phyloP scores from a whole-genome alignment of 1,140 invertebrate species.

The Magallana gigas region DNA sequence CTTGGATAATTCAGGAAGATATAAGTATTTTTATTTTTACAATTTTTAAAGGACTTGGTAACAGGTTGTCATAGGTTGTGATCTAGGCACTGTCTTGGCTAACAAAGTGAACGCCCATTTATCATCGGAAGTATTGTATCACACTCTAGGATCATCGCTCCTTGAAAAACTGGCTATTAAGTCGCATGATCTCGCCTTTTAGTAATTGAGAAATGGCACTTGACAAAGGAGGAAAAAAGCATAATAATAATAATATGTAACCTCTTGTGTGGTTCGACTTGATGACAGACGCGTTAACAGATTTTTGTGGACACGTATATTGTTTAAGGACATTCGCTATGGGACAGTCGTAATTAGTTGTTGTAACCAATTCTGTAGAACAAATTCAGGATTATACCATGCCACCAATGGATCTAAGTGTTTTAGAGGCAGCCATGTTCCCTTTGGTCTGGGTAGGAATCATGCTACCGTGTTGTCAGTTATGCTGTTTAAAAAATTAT shows the following conservation, averaged over 20 bases:
- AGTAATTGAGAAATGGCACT: slow-evolving; percentile 35
- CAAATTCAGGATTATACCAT: not conserved
- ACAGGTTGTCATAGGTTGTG: not conserved
- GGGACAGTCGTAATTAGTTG: not conserved
- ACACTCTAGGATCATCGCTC: slow-evolving; percentile 22
- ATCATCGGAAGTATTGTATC: slow-evolving; percentile 37
- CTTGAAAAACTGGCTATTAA: slow-evolving; percentile 28
- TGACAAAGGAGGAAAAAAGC: slow-evolving; percentile 15
- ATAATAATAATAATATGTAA: slow-evolving; percentile 6
- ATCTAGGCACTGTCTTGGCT: not conserved
- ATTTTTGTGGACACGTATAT: slow-evolving; percentile 26
- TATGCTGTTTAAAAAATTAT: not conserved
- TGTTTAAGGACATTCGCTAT: slow-evolving; percentile 9
- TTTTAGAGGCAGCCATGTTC: slow-evolving; percentile 9
- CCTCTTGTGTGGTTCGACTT: slow-evolving; percentile 13
- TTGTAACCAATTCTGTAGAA: not conserved
- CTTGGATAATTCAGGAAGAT: not conserved
- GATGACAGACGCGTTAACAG: slow-evolving; percentile 32
- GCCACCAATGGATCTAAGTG: slow-evolving; percentile 16
- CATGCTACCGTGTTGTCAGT: not conserved
- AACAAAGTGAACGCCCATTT: slow-evolving; percentile 25
- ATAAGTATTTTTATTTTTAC: not conserved
- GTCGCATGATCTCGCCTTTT: slow-evolving; percentile 32
- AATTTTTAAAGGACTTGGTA: slow-evolving; percentile 12
- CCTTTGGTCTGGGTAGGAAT: slow-evolving; percentile 20